phyloP scores from a whole-genome alignment of 2,888 invertebrate genomes.

The Papilio gigon region DNA sequence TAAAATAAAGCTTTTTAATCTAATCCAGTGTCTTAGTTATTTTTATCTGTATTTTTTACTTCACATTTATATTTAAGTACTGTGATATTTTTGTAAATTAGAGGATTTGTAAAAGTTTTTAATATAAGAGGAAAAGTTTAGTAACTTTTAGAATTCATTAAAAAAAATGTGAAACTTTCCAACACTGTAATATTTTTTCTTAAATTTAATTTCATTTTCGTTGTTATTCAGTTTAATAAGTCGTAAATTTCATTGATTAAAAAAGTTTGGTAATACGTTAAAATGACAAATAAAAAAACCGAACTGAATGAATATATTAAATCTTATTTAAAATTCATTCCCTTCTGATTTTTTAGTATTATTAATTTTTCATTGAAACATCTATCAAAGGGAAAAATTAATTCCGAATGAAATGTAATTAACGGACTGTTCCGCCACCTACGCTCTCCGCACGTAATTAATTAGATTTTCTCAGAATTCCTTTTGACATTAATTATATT shows the following conservation, averaged over 20 bases:
- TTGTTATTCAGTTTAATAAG: neutral
- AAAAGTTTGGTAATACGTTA: no score
- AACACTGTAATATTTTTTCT: neutral
- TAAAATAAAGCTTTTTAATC: neutral
- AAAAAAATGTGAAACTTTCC: no score
- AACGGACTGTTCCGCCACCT: neutral
- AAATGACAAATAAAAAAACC: no score
- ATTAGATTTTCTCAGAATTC: conserved; percentile 25
- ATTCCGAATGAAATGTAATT: neutral
- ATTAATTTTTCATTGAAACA: neutral
- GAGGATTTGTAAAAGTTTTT: no score
- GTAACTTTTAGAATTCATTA: neutral
- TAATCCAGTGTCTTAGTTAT: neutral
- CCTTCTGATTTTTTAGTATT: neutral
- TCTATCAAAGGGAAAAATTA: neutral
- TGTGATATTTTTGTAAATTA: no score
- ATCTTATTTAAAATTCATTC: neutral
- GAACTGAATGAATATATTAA: no score
- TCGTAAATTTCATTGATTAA: neutral
- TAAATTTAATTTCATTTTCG: neutral
- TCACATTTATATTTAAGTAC: no score
- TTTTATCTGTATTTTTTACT: no score
- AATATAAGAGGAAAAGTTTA: neutral
- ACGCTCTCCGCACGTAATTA: conserved; percentile 29
- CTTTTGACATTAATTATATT: conserved; percentile 21